Evolutionary conservation across 2,113 vertebrate species (phyloP).

Genomic region (Otis tarda): DNA sequence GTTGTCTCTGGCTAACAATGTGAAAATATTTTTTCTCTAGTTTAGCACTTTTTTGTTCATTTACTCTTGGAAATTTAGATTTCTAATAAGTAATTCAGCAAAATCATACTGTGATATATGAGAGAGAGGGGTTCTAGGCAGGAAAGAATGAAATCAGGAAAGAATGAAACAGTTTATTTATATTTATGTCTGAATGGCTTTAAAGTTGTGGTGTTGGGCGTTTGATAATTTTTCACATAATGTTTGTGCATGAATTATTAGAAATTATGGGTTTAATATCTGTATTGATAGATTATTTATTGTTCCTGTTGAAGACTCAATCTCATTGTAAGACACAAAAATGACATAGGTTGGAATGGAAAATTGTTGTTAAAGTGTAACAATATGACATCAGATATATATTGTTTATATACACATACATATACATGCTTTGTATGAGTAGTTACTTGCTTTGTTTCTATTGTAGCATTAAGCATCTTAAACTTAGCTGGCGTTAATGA

Average conservation of each 20-base stretch:
- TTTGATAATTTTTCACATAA: not conserved
- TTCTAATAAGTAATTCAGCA: not conserved
- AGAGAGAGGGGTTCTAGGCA: not conserved
- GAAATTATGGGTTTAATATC: not conserved
- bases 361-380: not conserved
- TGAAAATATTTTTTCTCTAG: not conserved
- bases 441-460: not conserved
- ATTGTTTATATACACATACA: not conserved
- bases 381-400: not conserved
- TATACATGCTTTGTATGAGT: not conserved
- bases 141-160: not conserved
- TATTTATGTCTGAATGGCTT: not conserved
- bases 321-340: not conserved
- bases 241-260: not conserved
- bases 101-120: not conserved
- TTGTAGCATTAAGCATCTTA: not conserved
- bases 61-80: not conserved
- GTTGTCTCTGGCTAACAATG: not conserved
- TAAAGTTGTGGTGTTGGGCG: accelerated
- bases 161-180: not conserved
- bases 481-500: not conserved
- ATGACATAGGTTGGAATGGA: not conserved
- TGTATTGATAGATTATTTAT: not conserved
- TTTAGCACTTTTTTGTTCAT: not conserved
- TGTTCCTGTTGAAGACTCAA: not conserved